Base-by-base conservation (phyloP, 1,140 invertebrate genomes). In the Littorina saxatilis region DNA sequence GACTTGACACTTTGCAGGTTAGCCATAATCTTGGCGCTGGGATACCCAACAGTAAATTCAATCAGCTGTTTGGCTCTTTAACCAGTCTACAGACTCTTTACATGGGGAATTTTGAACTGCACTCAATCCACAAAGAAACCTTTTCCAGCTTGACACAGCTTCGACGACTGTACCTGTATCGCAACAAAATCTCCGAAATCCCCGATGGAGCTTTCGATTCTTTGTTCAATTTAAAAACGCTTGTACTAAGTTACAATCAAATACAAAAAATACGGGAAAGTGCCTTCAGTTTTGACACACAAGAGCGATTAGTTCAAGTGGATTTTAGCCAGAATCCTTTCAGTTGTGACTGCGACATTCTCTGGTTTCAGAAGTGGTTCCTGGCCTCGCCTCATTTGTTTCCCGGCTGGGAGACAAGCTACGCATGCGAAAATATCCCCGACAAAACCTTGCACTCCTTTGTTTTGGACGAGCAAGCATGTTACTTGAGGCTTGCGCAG, bases 331-430 rank as follows among this genome's bases (percentile, higher is more conserved):
- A 2, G 13, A 82, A 82, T 82, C 61, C 73, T 23, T 77, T 76
- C 20, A 7, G 13, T 20, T 82, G 80, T 37, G 39, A 35, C n/a
- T 82, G 81, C 47, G n/a, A n/a, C n/a, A n/a, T n/a, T n/a, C n/a
- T n/a, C n/a, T n/a, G n/a, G n/a, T n/a, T n/a, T n/a, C n/a, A 47
- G 27, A 27, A 50, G 17, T 82, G 81, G 81, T 55, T 82, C 40
- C 32, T 66, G n/a, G 32, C 32, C n/a, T 35, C 58, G 15, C n/a
- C 39, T 2, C 2, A n/a, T 17, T 37, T 63, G 4, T 81, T 81
- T 47, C 0, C 5, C 17, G 29, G 35, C 2, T 68, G 15, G 15
- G 52, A 40, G 2, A 20, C 2, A 47, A 50, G 15, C 37, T 81
- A 81, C 61, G 35, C 70, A 5, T 81, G 80, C 50, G 39, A 39